These are phyloP conservation scores for Pseudococcus longispinus DNA, from an alignment of 2,888 invertebrate species.

Conservation along the genomic window DNA sequence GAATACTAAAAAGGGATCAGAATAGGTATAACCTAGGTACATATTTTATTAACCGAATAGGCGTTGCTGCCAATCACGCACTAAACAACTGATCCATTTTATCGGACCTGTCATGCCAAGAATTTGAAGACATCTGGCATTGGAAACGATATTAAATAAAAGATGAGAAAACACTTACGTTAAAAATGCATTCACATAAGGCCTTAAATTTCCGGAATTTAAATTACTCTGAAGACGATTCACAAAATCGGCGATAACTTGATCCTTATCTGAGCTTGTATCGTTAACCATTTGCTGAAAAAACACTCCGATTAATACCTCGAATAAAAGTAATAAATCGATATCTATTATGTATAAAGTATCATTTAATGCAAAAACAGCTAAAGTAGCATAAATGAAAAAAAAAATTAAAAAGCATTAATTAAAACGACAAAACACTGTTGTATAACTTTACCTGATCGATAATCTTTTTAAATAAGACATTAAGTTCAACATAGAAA, in stretches of 20 bases:
- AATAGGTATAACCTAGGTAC: background rate
- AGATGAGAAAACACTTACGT: constrained; percentile 68
- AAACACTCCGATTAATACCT: constrained; percentile 40
- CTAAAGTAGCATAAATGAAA: background rate
- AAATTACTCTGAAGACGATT: constrained; percentile 75
- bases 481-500: constrained; percentile 53
- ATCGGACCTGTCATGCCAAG: background rate
- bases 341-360: background rate
- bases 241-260: constrained; percentile 78
- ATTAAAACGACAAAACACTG: constrained; percentile 41
- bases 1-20: background rate
- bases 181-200: constrained; percentile 82
- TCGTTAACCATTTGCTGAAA: constrained; percentile 69
- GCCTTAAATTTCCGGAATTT: constrained; percentile 81
- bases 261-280: constrained; percentile 72
- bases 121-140: background rate
- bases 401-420: constrained; percentile 28
- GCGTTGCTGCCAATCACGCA: background rate
- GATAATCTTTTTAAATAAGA: constrained; percentile 56
- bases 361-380: background rate
- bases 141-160: background rate
- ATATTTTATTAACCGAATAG: background rate
- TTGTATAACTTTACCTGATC: constrained; percentile 55
- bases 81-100: background rate
- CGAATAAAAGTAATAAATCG: background rate